phyloP scores from a whole-genome alignment of 1,140 invertebrate species.

The Archivesica marissinica region DNA sequence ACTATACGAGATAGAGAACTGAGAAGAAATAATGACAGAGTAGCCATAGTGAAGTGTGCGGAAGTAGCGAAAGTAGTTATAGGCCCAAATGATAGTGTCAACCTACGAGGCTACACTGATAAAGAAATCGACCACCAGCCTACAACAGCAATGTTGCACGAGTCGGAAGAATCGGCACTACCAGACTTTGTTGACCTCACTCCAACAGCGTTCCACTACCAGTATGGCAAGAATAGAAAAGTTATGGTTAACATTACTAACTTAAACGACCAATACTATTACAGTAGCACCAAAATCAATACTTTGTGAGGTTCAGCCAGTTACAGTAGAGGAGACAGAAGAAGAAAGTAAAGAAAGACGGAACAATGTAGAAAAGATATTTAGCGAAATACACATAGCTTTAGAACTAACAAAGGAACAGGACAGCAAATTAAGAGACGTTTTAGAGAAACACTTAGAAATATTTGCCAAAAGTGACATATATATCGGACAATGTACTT shows the following conservation, averaged over 20 bases:
- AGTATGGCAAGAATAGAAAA: not conserved
- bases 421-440: not conserved
- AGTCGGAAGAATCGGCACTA: slow-evolving; percentile 18
- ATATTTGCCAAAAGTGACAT: slow-evolving; percentile 48
- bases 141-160: slow-evolving; percentile 54
- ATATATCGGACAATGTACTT: slow-evolving; percentile 34
- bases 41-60: slow-evolving; percentile 41
- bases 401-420: not conserved
- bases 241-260: slow-evolving; percentile 51
- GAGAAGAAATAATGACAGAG: not conserved
- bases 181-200: slow-evolving; percentile 52
- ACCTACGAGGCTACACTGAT: slow-evolving; percentile 22
- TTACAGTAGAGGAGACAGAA: slow-evolving; percentile 20
- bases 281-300: slow-evolving; percentile 47
- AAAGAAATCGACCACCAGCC: slow-evolving; percentile 33
- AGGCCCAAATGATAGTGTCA: slow-evolving; percentile 24
- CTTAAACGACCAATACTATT: slow-evolving; percentile 38
- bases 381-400: not conserved
- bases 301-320: slow-evolving; percentile 58
- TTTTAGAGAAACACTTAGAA: not conserved
- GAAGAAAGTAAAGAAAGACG: not conserved
- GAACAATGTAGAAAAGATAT: not conserved
- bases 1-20: slow-evolving; percentile 40
- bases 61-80: slow-evolving; percentile 21
- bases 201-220: slow-evolving; percentile 30